Evolutionary conservation across 2,888 invertebrate genomes (phyloP), one percentile per base, ranked within the genome.

Genomic region (Galerucella nymphaeae): DNA sequence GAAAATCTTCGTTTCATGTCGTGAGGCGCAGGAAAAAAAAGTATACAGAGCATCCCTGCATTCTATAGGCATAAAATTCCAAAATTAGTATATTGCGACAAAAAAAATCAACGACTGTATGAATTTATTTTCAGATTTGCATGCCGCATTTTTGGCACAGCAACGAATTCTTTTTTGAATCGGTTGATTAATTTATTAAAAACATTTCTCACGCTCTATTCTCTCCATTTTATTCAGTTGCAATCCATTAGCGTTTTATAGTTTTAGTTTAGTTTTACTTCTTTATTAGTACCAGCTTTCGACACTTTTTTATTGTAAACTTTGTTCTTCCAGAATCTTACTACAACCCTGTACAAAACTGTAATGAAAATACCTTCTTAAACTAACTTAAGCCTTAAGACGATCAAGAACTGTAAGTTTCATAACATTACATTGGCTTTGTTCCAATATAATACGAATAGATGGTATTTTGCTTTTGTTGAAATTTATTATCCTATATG

Each of bases 401-500:
- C 23, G 23, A 2, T 30, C 23, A 30, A 30, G 23, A 2, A 30
- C 23, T 30, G 23, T 30, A 30, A 30, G 4, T 14, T 53, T 16
- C 16, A 16, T 16, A 53, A 53, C 16, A 48, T 48, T 5, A 48
- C 18, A 61, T 61, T 38, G 61, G 61, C 41, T 41, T 61, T 41
- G 13, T 42, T 41, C 61, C 42, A 61, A 41, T 42, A 41, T 16
- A 41, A 16, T 42, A 11, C 61, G 0, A 61, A 42, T 42, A 61
- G 16, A 10, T 41, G 61, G 41, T 61, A 61, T 61, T 61, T 42
- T 61, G 61, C 41, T 61, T 61, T 23, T 61, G 41, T 41, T 61
- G 41, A 30, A 41, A 41, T 61, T 61, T 61, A 61, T 42, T 16
- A 4, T 14, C 42, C 42, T 61, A 61, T 61, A 42, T 38, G 61